Base-by-base conservation (phyloP, 2,888 invertebrate species). In the Lymantria dispar region DNA sequence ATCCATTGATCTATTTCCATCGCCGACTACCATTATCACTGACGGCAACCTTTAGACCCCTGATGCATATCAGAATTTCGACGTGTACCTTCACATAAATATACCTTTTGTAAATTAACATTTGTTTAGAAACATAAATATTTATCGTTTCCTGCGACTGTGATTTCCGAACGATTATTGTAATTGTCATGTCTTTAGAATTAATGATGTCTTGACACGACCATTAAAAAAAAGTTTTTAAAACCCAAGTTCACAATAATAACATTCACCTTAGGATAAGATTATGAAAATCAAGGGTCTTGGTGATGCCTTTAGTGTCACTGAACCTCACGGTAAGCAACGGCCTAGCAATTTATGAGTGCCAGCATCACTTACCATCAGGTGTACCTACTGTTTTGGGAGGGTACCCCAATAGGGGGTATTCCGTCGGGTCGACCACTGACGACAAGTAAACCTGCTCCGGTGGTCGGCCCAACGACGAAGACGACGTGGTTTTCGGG, bases 71-170 rank as follows among this genome's bases (percentile, higher is more conserved):
- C 58, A 36, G 29, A 40, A 47, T 47, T 15, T 44, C 46, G 22
- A 49, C 41, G 31, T 12, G 33, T 49, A 51, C 45, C 47, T 47
- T 29, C 39, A 47, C 50, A n/a, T 47, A 45, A 50, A 50, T 47
- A 43, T 46, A 41, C 29, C 30, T 51, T 55, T 50, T 56, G 12
- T 43, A 56, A 56, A 59, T 64, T 48, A 61, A 47, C 51, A 52
- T 60, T 58, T 54, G 46, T 66, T 63, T 52, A 53, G 42, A 36
- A 43, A 51, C 68, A 64, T 73, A 50, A 62, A 73, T 64, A 65
- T 72, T 68, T 58, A 72, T 54, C 15, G 55, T 52, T 70, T 73
- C 72, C 70, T 68, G 62, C 31, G 45, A 8, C 47, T 47, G 45
- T 60, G 49, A 51, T 62, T 63, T 60, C 45, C 43, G 14, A 29